Evolutionary conservation across 64 coral and sea anemone genomes (phyloP), one percentile per base, ranked within the genome.

Genomic region (Actinia tenebrosa): DNA sequence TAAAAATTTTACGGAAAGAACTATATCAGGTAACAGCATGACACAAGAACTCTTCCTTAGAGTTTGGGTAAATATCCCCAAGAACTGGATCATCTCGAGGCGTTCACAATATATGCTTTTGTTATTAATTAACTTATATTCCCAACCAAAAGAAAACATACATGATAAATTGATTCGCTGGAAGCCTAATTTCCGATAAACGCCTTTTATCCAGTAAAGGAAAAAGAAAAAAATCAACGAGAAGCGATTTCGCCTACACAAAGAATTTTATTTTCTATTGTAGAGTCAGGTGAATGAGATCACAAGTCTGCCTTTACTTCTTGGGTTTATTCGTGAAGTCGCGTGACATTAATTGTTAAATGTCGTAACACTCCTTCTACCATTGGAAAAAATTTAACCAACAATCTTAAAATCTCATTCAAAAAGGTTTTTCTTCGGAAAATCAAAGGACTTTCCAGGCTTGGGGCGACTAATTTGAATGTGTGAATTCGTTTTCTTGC

Each of bases 81-180:
- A 43, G 19, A 17, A 26, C 77, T 79, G 10, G 9, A 37, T 79
- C 27, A 79, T 47, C 3, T 81, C 50, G 79, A 37, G 79, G 79
- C 16, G 46, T 50, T 50, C 27, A 50, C 45, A 22, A 81, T 47
- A 52, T 20, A 81, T 53, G 22, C 43, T 14, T 50, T 53, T 50
- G 50, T 81, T 53, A 25, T 81, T 81, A 81, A 81, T 81, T 81
- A 81, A 81, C 79, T 81, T 81, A 81, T 50, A 50, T 81, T 81
- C 22, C 50, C 44, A 50, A 53, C 19, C 79, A 52, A 25, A 85
- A 37, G 62, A 77, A 88, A 84, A 92, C 71, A 92, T 53, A 84
- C 79, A 63, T 54, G 71, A 83, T 79, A 92, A 92, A 88, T 92
- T 92, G 62, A 84, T 92, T 88, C 91, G 59, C 69, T 72, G 86